These are phyloP conservation scores for Rhyacophila brunnea DNA, from an alignment of 1,140 invertebrate genomes.

Conservation along the genomic window DNA sequence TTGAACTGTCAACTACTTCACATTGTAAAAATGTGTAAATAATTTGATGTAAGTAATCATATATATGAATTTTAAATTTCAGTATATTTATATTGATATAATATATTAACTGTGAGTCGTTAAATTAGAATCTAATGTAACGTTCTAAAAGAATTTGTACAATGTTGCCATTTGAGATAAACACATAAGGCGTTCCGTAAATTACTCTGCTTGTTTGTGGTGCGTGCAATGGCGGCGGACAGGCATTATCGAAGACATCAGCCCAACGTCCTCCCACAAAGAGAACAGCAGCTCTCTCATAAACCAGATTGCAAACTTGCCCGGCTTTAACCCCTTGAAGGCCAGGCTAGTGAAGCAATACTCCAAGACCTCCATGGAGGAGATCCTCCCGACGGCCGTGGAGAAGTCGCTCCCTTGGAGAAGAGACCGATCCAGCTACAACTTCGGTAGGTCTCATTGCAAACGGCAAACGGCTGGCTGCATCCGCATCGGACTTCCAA, in stretches of 20 bases:
- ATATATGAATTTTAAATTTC: no score
- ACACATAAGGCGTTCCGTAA: neutral
- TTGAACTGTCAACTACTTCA: no score
- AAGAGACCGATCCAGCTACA: conserved; percentile 63
- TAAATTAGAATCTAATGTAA: no score
- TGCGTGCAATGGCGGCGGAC: conserved; percentile 11
- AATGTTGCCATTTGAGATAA: no score
- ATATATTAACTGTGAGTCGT: no score
- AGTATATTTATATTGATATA: no score
- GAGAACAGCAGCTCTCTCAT: conserved; percentile 64
- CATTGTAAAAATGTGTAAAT: no score
- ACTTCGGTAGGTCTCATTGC: conserved; percentile 50
- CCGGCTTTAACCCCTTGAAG: conserved; percentile 63
- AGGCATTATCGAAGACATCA: conserved; percentile 45
- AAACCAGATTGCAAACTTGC: conserved; percentile 63
- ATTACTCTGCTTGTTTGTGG: conserved; percentile 31
- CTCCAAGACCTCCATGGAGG: conserved; percentile 55
- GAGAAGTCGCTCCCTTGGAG: conserved; percentile 75
- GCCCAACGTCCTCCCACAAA: conserved; percentile 56
- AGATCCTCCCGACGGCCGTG: conserved; percentile 65
- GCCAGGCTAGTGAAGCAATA: conserved; percentile 65
- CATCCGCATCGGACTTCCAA: conserved; percentile 16
- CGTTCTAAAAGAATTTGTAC: no score
- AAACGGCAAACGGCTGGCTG: conserved; percentile 10
- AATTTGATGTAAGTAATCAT: no score